Percentiles rank a stretch among this genome's conserved stretches.
These are phyloP conservation scores for Paratilapia polleni DNA, from an alignment of 2,113 vertebrate species.

Conservation along the genomic window DNA sequence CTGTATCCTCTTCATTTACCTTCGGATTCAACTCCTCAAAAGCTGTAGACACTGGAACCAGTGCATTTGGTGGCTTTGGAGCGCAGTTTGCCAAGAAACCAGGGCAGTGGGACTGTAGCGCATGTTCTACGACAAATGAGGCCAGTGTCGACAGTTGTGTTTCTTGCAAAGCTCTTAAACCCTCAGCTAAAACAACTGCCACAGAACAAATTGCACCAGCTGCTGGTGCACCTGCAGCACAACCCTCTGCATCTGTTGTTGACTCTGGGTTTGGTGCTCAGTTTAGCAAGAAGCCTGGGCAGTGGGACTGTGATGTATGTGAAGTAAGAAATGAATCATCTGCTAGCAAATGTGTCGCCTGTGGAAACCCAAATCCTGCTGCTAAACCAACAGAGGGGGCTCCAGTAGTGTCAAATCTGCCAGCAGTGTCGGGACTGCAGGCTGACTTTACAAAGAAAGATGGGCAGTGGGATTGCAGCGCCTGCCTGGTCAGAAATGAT, in stretches of 20 bases:
- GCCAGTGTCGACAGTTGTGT: constrained; percentile 77
- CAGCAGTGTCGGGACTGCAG: constrained; percentile 37
- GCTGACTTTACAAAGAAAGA: constrained; percentile 68
- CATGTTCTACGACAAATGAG: constrained; percentile 81
- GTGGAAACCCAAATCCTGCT: constrained; percentile 61
- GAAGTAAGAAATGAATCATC: constrained; percentile 79
- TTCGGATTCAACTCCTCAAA: constrained; percentile 70
- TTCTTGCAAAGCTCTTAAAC: constrained; percentile 75
- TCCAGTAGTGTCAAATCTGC: neutral
- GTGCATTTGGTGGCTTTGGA: constrained; percentile 67
- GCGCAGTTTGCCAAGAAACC: constrained; percentile 80
- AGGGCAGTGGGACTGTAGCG: constrained; percentile 82
- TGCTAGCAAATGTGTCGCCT: constrained; percentile 80
- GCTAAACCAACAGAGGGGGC: constrained; percentile 21
- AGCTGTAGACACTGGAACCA: constrained; percentile 40
- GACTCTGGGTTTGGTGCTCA: constrained; percentile 76
- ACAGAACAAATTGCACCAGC: constrained; percentile 2
- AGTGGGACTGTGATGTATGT: constrained; percentile 85
- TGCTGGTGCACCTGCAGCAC: neutral
- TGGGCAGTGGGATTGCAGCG: constrained; percentile 84
- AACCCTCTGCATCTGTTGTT: neutral
- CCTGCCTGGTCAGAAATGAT: constrained; percentile 83
- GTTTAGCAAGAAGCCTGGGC: constrained; percentile 80
- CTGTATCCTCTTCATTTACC: constrained; percentile 76
- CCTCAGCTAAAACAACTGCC: constrained; percentile 17